Base-by-base conservation (phyloP, 2,113 vertebrate genomes). In the Toxotes chatareus region DNA sequence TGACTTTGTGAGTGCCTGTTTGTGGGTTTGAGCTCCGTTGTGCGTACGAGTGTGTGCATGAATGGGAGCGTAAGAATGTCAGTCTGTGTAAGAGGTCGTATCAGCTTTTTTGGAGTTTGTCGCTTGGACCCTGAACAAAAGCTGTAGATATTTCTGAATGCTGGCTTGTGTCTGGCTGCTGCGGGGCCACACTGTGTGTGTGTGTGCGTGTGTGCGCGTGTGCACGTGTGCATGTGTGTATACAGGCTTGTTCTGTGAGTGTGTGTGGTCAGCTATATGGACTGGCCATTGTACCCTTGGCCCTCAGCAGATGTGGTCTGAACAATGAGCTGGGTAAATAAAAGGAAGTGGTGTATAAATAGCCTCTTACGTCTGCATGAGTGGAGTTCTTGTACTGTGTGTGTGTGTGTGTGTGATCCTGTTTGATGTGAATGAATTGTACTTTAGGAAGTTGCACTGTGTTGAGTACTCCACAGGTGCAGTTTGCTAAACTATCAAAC, bases 261-360 rank as follows among this genome's bases (percentile, higher is more conserved):
- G 84, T 91, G 92, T 90, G 91, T 84, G 92, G 92, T 88, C 88
- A 84, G 70, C 79, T 85, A 74, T 88, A 86, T 85, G 92, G 75
- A 85, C 76, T 72, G 80, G 67, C 91, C 84, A 94, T 96, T 95
- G 94, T 96, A 87, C 81, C 91, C 67, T 90, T 91, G 91, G 86
- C 88, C 95, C 94, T 94, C 86, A 95, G 92, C 95, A 94, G 95
- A 95, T 95, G 94, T 95, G 91, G 88, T 85, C 91, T 90, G 92
- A 96, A 97, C 96, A 96, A 96, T 96, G 93, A 92, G 67, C 89
- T 93, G 0, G 93, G 91, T 96, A 94, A 96, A 95, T 96, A 95
- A 94, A 93, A 95, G 96, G 96, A 97, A 96, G 93, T 93, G 86
- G 85, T 60, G 78, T 95, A 94, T 94, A 94, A 95, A 95, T 95